Percentiles rank a stretch among this genome's conserved stretches.
These are phyloP conservation scores for Drosophila dives DNA, from an alignment of 2,888 invertebrate genomes.

Conservation along the genomic window DNA sequence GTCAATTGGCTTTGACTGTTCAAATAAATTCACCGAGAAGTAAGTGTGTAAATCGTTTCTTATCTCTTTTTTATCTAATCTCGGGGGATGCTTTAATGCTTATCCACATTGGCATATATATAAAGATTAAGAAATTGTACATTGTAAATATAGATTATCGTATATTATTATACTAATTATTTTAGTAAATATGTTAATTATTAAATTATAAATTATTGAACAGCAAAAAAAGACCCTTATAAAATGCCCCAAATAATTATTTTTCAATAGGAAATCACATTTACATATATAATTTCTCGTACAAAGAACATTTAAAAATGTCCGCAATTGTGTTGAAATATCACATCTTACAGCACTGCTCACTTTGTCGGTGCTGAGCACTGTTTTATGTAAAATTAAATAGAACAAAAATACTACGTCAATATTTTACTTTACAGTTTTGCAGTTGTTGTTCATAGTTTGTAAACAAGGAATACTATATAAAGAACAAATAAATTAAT, in stretches of 20 bases:
- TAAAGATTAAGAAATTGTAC: not conserved
- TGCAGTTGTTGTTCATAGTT: not conserved
- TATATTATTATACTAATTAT: not conserved
- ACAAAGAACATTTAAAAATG: not conserved
- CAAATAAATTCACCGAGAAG: conserved; percentile 73
- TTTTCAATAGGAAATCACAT: not conserved
- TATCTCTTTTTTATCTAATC: conserved; percentile 24
- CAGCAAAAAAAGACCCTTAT: not conserved
- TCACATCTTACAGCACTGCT: conserved; percentile 26
- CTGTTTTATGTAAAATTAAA: conserved; percentile 18
- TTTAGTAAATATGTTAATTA: not conserved
- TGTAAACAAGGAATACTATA: not conserved
- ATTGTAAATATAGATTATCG: not conserved
- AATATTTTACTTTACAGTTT: not conserved
- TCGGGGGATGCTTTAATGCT: not conserved
- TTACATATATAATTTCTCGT: not conserved
- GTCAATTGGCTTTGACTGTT: conserved; percentile 47
- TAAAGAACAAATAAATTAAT: not conserved
- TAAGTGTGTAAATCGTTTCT: conserved; percentile 13
- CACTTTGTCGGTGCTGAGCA: conserved; percentile 19
- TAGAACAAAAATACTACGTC: conserved; percentile 13
- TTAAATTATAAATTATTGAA: not conserved
- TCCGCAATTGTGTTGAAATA: not conserved
- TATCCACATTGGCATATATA: not conserved
- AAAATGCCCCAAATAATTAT: not conserved